Percentiles rank a stretch among this genome's conserved stretches.
Conservation (phyloP, 1,140 invertebrate genomes). For the Coenobita brevimanus region DNA sequence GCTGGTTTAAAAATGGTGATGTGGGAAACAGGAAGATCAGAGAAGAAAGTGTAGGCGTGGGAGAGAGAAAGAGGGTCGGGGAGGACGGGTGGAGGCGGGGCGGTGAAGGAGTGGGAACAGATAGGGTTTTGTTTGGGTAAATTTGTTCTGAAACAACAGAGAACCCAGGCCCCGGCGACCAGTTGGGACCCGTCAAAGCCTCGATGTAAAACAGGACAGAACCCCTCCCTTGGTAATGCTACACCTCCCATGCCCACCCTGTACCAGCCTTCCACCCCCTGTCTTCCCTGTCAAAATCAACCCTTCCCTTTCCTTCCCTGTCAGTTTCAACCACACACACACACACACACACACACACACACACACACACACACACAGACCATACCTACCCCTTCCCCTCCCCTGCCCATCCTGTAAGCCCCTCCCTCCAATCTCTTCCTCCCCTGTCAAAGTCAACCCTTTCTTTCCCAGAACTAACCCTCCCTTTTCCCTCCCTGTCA, state of each 20-base stretch:
- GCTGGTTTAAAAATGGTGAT: too few relatives aligned
- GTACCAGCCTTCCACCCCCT: neutral
- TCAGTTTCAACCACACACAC: neutral
- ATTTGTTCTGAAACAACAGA: conserved; percentile 50
- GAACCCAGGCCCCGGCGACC: conserved; percentile 8
- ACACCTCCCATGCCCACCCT: neutral
- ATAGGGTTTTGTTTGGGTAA: conserved; percentile 56
- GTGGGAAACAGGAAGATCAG: too few relatives aligned
- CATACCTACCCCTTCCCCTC: conserved; percentile 32
- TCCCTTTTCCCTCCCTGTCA: too few relatives aligned
- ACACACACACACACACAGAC: conserved; percentile 47
- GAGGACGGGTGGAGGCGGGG: neutral
- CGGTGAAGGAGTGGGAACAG: conserved; percentile 37
- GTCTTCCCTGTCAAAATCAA: neutral
- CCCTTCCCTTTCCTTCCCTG: neutral
- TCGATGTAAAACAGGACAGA: conserved; percentile 34
- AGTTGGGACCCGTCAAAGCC: conserved; percentile 29
- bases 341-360: conserved; percentile 5
- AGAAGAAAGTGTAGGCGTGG: neutral
- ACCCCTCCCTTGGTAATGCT: conserved; percentile 23
- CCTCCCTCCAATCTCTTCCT: neutral
- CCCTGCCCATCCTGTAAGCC: neutral
- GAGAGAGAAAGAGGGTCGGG: neutral
- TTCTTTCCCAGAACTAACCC: conserved; percentile 1
- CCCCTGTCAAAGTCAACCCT: neutral